Percentiles rank a stretch among this genome's conserved stretches.
Evolutionary conservation across 2,888 invertebrate species (phyloP).

Genomic region (Callyntrura guangdongensis): DNA sequence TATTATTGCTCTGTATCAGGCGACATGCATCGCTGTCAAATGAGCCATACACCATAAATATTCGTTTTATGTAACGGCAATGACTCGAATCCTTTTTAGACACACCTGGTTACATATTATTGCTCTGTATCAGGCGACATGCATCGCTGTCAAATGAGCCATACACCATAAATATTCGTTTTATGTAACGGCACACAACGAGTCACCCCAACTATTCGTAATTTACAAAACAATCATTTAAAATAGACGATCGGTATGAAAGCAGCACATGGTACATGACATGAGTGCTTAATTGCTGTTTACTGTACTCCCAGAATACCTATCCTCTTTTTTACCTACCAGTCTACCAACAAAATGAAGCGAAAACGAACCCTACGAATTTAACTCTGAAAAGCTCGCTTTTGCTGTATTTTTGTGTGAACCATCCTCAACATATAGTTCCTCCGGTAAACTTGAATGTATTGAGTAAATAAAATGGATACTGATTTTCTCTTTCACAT

Average conservation of each 20-base stretch:
- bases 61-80: background rate
- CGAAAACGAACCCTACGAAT: too few species aligned
- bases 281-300: conserved; percentile 30
- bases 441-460: background rate
- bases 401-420: too few species aligned
- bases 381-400: too few species aligned
- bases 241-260: background rate
- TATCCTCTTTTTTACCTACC: too few species aligned
- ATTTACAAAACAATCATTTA: conserved; percentile 8
- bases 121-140: background rate
- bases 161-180: background rate
- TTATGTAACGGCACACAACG: background rate
- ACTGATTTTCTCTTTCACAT: background rate
- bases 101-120: too few species aligned
- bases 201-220: background rate
- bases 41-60: background rate
- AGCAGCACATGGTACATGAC: conserved; percentile 29
- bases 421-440: too few species aligned
- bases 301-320: too few species aligned
- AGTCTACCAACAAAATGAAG: too few species aligned
- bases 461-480: background rate
- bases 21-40: too few species aligned
- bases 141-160: background rate
- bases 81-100: too few species aligned
- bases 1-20: too few species aligned